phyloP scores from a whole-genome alignment of 2,888 invertebrate genomes.

The Caenorhabditis panamensis region DNA sequence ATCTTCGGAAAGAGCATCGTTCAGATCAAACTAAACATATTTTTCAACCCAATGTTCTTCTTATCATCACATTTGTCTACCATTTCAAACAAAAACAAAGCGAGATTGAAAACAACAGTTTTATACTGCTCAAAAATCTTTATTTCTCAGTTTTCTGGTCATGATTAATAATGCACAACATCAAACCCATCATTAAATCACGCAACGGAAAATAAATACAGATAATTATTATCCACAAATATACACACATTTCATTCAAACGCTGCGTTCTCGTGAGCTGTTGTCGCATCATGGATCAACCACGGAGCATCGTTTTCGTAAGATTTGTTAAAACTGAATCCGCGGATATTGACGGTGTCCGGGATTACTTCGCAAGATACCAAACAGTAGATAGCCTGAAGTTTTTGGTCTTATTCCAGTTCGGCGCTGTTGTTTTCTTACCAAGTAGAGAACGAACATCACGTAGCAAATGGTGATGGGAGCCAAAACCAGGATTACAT shows the following conservation, averaged over 20 bases:
- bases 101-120: too few relatives aligned
- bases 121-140: too few relatives aligned
- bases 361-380: slow-evolving; percentile 67
- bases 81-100: too few relatives aligned
- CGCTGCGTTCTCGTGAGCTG: slow-evolving; percentile 32
- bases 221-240: slow-evolving; percentile 12
- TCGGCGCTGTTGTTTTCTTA: slow-evolving; percentile 81
- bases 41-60: too few relatives aligned
- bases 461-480: slow-evolving; percentile 86
- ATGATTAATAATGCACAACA: background rate
- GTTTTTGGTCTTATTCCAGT: background rate
- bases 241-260: slow-evolving; percentile 13
- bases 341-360: slow-evolving; percentile 51
- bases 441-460: slow-evolving; percentile 87
- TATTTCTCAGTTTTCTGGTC: too few relatives aligned
- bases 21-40: too few relatives aligned
- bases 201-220: background rate
- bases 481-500: slow-evolving; percentile 82
- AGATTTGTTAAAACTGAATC: slow-evolving; percentile 54
- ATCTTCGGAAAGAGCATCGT: too few relatives aligned
- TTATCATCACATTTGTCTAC: too few relatives aligned
- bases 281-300: slow-evolving; percentile 18
- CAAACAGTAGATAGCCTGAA: slow-evolving; percentile 68
- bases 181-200: background rate
- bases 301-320: slow-evolving; percentile 61